phyloP scores from a whole-genome alignment of 92 coral and sea anemone species.

The Palythoa grandis region DNA sequence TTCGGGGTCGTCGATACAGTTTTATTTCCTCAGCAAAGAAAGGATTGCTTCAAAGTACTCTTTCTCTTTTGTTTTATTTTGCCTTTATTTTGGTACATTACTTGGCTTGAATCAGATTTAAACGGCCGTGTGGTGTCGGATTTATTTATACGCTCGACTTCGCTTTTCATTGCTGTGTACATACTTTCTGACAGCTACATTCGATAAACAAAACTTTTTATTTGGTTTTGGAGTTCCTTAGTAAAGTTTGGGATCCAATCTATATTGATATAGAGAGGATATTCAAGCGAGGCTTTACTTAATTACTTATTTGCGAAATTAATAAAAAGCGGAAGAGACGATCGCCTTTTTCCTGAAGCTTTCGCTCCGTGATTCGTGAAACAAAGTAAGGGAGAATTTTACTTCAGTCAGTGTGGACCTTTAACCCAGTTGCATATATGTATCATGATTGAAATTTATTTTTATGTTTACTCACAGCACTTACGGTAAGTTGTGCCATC shows the following conservation, averaged over 20 bases:
- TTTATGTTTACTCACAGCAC: not conserved
- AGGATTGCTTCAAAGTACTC: not conserved
- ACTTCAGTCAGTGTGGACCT: not conserved
- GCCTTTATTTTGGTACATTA: not conserved
- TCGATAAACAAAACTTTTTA: slow-evolving; percentile 19
- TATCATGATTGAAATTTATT: no score
- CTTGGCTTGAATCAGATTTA: not conserved
- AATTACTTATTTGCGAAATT: not conserved
- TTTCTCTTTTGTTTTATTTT: not conserved
- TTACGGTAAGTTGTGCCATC: not conserved
- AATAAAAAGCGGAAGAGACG: not conserved
- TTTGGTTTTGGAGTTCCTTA: not conserved
- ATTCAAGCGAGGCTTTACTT: not conserved
- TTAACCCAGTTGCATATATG: no score
- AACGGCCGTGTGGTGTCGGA: not conserved
- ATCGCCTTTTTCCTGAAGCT: not conserved
- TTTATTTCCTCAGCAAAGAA: slow-evolving; percentile 8
- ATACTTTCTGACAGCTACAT: slow-evolving; percentile 14
- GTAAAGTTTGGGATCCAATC: slow-evolving; percentile 8
- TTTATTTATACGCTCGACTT: slow-evolving; percentile 10
- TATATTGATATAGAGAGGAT: not conserved
- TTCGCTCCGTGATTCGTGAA: not conserved
- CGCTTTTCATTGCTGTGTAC: slow-evolving; percentile 28
- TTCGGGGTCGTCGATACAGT: not conserved
- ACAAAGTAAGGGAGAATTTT: not conserved